A percentile compares a stretch with the other conserved stretches of the same genome.
Conservation (phyloP, 1,140 invertebrate species). For the Drosophila ananassae region DNA sequence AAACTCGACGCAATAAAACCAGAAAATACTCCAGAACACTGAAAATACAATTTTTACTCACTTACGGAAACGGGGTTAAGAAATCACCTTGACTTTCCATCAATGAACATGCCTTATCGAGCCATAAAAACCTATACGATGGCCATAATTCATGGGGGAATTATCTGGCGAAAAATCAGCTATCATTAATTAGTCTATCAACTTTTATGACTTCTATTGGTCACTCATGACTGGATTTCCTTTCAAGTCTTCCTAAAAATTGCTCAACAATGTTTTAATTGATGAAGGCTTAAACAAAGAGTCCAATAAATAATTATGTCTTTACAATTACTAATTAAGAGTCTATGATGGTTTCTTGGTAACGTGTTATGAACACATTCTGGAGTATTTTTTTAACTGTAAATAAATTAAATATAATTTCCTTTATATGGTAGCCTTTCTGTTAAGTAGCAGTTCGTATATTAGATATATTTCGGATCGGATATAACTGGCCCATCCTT, state of each 20-base stretch:
- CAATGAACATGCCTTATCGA: constrained; percentile 35
- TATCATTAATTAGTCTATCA: constrained; percentile 12
- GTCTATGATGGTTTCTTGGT: no score
- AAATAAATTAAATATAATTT: no score
- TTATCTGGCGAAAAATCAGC: neutral
- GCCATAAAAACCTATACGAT: neutral
- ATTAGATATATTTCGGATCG: no score
- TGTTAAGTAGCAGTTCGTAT: no score
- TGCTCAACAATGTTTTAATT: constrained; percentile 2
- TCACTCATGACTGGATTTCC: constrained; percentile 2
- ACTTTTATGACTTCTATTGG: constrained; percentile 26
- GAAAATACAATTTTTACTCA: neutral
- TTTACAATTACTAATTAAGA: neutral
- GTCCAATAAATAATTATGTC: neutral
- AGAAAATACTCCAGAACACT: neutral
- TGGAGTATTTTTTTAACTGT: no score
- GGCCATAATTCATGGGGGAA: constrained; percentile 8
- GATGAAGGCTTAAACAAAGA: neutral
- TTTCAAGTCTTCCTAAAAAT: neutral
- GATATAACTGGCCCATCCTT: no score
- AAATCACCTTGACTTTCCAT: constrained; percentile 15
- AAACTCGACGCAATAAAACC: constrained; percentile 38
- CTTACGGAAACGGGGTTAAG: neutral
- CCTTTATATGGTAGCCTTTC: no score
- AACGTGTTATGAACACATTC: no score